Base-by-base conservation (phyloP, 2,888 invertebrate species). In the Cryptocephalus primarius region DNA sequence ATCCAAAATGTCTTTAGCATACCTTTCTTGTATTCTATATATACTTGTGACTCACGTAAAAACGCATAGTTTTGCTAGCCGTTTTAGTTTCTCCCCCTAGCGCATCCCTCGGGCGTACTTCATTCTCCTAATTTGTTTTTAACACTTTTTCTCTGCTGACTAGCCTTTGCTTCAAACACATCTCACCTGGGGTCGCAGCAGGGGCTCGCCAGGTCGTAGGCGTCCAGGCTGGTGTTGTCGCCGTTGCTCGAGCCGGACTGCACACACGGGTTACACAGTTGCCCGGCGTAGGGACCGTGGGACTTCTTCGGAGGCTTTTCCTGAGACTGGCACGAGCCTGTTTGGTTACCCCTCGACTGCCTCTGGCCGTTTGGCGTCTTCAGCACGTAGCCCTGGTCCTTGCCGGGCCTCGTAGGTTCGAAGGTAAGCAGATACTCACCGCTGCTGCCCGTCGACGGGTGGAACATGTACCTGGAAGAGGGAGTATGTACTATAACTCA, bases 181-280 rank as follows among this genome's bases (percentile, higher is more conserved):
- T 87, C n/a, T 63, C 88, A 90, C 56, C 88, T 85, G 0, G 88
- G 85, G 65, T 88, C 87, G 65, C 89, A 89, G 62, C 89, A 89
- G 0, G 88, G 87, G 63, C 88, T 87, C 1, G 89, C 89, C 42
- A 89, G 71, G 64, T 89, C 89, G 57, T 90, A 90, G 4, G 88
- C 89, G 65, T 89, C 89, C 45, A 89, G 72, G 60, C 88, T 89
- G 40, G 83, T 83, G 48, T 83, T 83, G 57, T 87, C 88, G 56
- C 78, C 79, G 62, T 78, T 78, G 43, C 14, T 48, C 38, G 44
- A 50, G 47, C 73, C 74, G 10, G 78, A 74, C 1, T 82, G 81
- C 61, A 85, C 73, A 56, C 86, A 86, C 1, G 86, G 84, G 59
- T 82, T 79, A 60, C 85, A 86, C 9, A 82, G 75, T 56, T 83